phyloP scores from a whole-genome alignment of 2,797 vertebrate genomes.

The Sylvilagus floridanus region DNA sequence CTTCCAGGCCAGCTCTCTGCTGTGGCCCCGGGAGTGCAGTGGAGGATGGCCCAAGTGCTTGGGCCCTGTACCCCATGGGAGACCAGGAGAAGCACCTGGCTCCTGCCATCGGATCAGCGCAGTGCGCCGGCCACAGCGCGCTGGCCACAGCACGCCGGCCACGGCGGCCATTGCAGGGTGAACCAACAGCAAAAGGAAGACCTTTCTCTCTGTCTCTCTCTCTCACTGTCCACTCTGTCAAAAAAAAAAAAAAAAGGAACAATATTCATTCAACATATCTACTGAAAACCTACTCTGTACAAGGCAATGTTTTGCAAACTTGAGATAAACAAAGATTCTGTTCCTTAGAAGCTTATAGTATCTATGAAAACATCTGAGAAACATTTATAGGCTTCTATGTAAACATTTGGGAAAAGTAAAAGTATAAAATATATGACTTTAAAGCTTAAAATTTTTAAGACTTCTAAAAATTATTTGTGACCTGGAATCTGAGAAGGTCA shows the following conservation, averaged over 20 bases:
- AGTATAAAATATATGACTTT: neutral
- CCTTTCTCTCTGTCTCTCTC: no score
- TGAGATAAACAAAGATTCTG: constrained; percentile 6
- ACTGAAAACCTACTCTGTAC: neutral
- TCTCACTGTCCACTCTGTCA: no score
- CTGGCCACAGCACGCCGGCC: no score
- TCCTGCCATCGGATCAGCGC: no score
- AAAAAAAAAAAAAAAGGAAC: neutral
- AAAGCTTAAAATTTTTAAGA: constrained; percentile 3
- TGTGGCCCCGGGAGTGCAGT: no score
- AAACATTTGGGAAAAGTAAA: neutral
- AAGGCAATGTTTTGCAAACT: neutral
- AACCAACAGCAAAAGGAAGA: no score
- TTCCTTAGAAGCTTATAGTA: neutral
- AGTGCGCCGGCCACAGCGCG: no score
- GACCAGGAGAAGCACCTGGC: no score
- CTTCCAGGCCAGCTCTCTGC: no score
- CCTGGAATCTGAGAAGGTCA: neutral
- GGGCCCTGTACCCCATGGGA: no score
- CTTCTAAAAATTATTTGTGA: neutral
- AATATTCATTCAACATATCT: neutral
- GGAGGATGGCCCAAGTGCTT: no score
- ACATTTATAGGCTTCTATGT: neutral
- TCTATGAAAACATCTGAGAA: neutral
- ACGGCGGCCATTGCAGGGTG: no score